Evolutionary conservation across 92 coral and sea anemone species (phyloP), one percentile per base, ranked within the genome.

Genomic region (Palythoa caribaeorum): DNA sequence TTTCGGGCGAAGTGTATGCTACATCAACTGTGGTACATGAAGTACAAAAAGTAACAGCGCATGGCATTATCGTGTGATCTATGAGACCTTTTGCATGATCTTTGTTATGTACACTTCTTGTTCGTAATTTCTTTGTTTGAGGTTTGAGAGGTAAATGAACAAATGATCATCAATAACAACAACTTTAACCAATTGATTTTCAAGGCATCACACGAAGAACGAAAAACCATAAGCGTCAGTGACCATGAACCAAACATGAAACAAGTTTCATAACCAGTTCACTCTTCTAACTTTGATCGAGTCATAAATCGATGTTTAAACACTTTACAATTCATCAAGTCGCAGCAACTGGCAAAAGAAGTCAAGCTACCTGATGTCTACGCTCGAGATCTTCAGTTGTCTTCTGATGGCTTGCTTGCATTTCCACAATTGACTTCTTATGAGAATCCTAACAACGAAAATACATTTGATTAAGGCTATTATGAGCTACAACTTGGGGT

Each of bases 311-410:
- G 10, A 9, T 70, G 15, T 28, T 70, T 36, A 2, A 38, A 70
- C 74, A 7, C 74, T 21, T 70, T 7, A 9, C 15, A 70, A 15
- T 70, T 36, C 57, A 9, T 19, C 57, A 70, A 35, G 15, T 12
- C 47, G 36, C 6, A 6, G 74, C 5, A 28, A 70, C 20, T 28
- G 74, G 13, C 15, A 17, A n/a, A 47, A 17, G 12, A 19, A 75
- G 50, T 76, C 59, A 50, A 40, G 20, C 19, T 88, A 97, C 99
- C 94, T 95, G 94, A 55, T 97, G 99, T 74, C 90, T 95, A 16
- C 92, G 91, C 88, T 95, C 94, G 17, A 91, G 76, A 52, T 95
- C 98, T 16, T 91, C 91, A 0, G 73, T 83, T 66, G 92, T 77
- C 92, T 94, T 91, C 85, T 95, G 91, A 69, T 91, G 95, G 40